Percentiles rank a stretch among this genome's conserved stretches.
phyloP scores from a whole-genome alignment of 2,888 invertebrate species.

The Julus scanicus region DNA sequence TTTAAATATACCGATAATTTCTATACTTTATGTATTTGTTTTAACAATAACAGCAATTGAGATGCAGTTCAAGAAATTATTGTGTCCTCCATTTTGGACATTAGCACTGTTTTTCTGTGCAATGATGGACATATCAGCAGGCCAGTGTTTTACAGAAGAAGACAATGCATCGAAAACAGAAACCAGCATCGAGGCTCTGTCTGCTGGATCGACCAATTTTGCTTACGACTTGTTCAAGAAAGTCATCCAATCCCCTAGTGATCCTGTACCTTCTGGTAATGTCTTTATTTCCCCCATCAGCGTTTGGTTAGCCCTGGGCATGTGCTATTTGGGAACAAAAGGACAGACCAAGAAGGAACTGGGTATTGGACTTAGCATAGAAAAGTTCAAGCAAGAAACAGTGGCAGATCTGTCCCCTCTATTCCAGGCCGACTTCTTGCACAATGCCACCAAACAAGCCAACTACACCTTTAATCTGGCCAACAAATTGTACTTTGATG shows the following conservation, averaged over 20 bases:
- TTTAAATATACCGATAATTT: too few relatives aligned
- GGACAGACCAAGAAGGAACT: background rate
- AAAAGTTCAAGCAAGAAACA: background rate
- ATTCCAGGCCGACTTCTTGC: background rate
- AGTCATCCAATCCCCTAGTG: background rate
- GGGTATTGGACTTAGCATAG: background rate
- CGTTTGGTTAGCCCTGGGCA: background rate
- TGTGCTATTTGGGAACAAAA: background rate
- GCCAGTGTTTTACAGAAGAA: too few relatives aligned
- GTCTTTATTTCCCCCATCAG: background rate
- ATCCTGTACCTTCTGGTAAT: background rate
- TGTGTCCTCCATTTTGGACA: too few relatives aligned
- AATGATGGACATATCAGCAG: too few relatives aligned
- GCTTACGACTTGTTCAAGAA: background rate
- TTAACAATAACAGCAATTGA: too few relatives aligned
- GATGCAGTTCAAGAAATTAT: too few relatives aligned
- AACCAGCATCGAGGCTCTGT: too few relatives aligned
- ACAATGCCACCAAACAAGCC: background rate
- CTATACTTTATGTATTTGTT: too few relatives aligned
- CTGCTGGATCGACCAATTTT: background rate
- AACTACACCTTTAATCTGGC: constrained; percentile 74
- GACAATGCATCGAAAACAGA: too few relatives aligned
- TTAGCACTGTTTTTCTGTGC: too few relatives aligned
- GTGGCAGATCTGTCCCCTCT: background rate
- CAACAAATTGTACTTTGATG: constrained; percentile 75